These are phyloP conservation scores for Nudaria mundana DNA, from an alignment of 2,888 invertebrate genomes.

Conservation along the genomic window DNA sequence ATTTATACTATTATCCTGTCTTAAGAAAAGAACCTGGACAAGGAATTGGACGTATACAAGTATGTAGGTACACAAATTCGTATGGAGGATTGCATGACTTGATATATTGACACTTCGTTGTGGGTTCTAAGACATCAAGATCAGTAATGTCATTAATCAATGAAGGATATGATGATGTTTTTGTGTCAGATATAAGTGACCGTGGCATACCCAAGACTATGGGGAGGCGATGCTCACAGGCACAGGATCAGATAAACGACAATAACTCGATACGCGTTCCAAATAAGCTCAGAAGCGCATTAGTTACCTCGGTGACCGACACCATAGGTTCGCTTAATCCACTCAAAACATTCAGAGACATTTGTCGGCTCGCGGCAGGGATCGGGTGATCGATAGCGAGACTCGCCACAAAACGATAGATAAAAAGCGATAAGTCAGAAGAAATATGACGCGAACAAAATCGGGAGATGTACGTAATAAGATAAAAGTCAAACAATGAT, in stretches of 20 bases:
- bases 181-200: conserved; percentile 12
- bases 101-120: conserved; percentile 69
- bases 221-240: conserved; percentile 31
- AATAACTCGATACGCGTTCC: conserved; percentile 72
- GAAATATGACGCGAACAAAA: conserved; percentile 82
- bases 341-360: conserved; percentile 79
- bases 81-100: conserved; percentile 63
- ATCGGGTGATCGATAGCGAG: conserved; percentile 76
- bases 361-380: conserved; percentile 73
- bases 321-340: conserved; percentile 74
- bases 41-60: too few species aligned
- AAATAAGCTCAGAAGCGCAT: conserved; percentile 69
- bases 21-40: too few species aligned
- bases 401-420: conserved; percentile 80
- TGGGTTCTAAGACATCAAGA: conserved; percentile 63
- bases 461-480: conserved; percentile 81
- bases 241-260: conserved; percentile 75
- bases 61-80: conserved; percentile 52
- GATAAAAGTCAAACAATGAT: conserved; percentile 82
- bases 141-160: conserved; percentile 68
- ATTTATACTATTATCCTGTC: too few species aligned
- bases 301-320: conserved; percentile 64
- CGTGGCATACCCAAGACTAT: conserved; percentile 2
- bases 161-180: conserved; percentile 13
- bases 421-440: conserved; percentile 79